phyloP scores from a whole-genome alignment of 2,797 vertebrate species.

The Myotis pilosus region DNA sequence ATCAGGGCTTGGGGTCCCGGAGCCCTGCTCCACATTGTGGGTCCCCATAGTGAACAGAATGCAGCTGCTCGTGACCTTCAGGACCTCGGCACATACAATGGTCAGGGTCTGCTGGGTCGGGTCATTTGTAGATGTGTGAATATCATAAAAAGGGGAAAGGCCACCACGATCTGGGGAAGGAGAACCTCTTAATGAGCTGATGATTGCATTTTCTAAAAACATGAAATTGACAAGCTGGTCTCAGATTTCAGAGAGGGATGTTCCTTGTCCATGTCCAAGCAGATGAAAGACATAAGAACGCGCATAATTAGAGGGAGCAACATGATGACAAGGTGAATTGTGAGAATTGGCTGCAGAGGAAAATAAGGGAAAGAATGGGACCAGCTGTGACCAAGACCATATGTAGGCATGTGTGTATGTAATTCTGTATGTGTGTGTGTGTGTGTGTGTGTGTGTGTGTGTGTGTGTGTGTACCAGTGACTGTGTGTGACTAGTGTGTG shows the following conservation, averaged over 20 bases:
- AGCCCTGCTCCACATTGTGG: fast-evolving
- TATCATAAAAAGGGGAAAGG: not conserved
- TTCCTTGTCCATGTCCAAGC: not conserved
- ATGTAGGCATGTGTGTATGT: fast-evolving
- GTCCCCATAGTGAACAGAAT: not conserved
- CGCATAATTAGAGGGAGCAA: conserved; percentile 68
- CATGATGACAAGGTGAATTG: conserved; percentile 53
- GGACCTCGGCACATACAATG: not conserved
- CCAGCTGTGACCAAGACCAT: not conserved
- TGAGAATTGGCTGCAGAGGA: conserved; percentile 58
- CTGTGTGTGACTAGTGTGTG: not conserved
- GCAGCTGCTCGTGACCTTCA: not conserved
- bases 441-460: fast-evolving
- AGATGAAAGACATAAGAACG: conserved; percentile 50
- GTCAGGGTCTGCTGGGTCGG: not conserved
- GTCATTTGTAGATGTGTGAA: not conserved
- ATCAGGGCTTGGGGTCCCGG: not conserved
- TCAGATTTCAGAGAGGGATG: not conserved
- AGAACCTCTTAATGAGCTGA: not conserved
- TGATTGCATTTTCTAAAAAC: not conserved
- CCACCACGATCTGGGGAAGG: not conserved
- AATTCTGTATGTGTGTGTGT: too few species aligned
- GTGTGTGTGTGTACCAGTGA: not conserved
- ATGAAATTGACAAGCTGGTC: not conserved
- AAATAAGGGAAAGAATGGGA: conserved; percentile 32